A percentile compares a stretch with the other conserved stretches of the same genome.
Conservation (phyloP, 2,113 vertebrate species). For the Mobula birostris region DNA sequence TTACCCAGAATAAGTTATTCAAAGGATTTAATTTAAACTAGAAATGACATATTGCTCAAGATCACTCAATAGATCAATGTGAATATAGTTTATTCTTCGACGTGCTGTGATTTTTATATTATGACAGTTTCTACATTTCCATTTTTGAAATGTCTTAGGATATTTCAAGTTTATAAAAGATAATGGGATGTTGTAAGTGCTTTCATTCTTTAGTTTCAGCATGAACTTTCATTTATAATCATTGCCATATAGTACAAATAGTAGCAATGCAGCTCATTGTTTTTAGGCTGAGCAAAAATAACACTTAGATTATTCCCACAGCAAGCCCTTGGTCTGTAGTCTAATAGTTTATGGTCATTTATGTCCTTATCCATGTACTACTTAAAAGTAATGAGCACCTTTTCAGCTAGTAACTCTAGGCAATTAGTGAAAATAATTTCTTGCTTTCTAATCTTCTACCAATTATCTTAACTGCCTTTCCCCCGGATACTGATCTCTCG, state of each 20-base stretch:
- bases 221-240: background rate
- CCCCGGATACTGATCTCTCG: background rate
- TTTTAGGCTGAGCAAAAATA: no score
- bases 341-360: no score
- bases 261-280: no score
- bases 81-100: background rate
- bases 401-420: background rate
- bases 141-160: background rate
- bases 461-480: background rate
- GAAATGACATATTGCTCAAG: background rate
- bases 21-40: background rate
- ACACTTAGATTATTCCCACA: no score
- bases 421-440: background rate
- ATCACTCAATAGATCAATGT: background rate
- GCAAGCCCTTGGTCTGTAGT: no score
- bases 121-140: background rate
- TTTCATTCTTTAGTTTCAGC: background rate
- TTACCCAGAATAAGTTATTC: background rate
- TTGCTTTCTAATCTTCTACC: background rate
- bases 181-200: background rate
- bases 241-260: no score
- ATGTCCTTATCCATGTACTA: no score
- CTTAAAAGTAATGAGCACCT: background rate
- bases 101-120: background rate
- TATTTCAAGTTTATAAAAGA: background rate